Base-by-base conservation (phyloP, 2,113 vertebrate species). In the Muntiacus muntjak region DNA sequence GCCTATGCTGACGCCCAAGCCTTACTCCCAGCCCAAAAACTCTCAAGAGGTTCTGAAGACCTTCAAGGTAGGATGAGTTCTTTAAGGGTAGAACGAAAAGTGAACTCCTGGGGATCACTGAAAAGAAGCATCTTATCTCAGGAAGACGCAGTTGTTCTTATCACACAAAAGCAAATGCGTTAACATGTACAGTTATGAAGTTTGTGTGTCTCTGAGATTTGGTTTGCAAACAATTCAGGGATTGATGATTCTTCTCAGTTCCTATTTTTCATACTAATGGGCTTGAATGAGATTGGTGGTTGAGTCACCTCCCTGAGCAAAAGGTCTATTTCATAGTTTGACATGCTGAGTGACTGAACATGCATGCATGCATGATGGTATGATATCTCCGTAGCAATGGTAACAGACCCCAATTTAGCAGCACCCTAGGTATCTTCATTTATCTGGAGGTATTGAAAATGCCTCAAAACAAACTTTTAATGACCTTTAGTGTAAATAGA, bases 1-100 rank as follows among this genome's bases (percentile, higher is more conserved):
- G 99, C 99, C 99, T 99, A 98, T 99, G 98, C 98, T 99, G 98
- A 99, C 97, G 16, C 99, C 99, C 96, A 99, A 99, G 99, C 99
- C 99, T 99, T 99, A 99, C 98, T 98, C 99, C 54, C 99, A 99
- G 94, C 98, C 99, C 91, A 99, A 98, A 98, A 98, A 93, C 89
- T 98, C 99, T 19, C 99, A 98, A 50, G 98, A 99, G 45, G 99
- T 99, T 96, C 98, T 99, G 52, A 99, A 99, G 98, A 99, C 98
- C 85, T 99, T 99, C 94, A 99, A 99, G 99, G 99, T 99, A 99
- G 98, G 99, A 93, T 47, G 21, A 0, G 0, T 83, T 67, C 43
- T 64, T 57, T 54, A n/a, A 74, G 50, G 64, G 5, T 36, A 62
- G 50, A 83, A 28, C 19, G 28, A 25, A 54, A 86, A 21, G 16